Percentiles rank a stretch among this genome's conserved stretches.
phyloP scores from a whole-genome alignment of 2,113 vertebrate genomes.

The Nymphicus hollandicus region DNA sequence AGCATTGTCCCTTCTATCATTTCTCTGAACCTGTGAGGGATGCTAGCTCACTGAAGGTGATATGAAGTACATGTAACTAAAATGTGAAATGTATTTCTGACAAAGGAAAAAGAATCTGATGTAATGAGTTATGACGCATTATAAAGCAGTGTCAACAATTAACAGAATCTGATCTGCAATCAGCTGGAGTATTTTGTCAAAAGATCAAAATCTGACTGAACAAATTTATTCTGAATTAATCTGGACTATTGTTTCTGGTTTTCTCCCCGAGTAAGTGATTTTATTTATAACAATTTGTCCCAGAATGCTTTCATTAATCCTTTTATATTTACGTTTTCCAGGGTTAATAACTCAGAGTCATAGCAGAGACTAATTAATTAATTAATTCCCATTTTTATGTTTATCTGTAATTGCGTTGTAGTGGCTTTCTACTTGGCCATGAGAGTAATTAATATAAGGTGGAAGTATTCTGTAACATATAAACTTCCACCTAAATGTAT shows the following conservation, averaged over 20 bases:
- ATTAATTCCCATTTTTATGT: slow-evolving; percentile 27
- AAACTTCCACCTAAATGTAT: neutral
- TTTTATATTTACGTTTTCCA: slow-evolving; percentile 43
- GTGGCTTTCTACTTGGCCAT: neutral
- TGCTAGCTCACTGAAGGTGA: neutral
- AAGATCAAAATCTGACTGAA: neutral
- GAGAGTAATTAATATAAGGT: slow-evolving; percentile 15
- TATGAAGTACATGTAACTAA: neutral
- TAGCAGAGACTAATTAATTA: slow-evolving; percentile 12
- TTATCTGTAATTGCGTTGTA: slow-evolving; percentile 26
- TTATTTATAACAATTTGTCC: slow-evolving; percentile 16
- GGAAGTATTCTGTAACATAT: neutral
- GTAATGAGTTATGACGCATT: neutral
- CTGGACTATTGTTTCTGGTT: neutral
- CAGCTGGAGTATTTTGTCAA: neutral
- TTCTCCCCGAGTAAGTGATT: neutral
- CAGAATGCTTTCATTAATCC: slow-evolving; percentile 8
- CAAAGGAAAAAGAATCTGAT: neutral
- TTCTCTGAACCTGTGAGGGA: neutral
- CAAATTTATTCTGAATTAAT: neutral
- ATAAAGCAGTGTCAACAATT: neutral
- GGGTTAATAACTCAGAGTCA: neutral
- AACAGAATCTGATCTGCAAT: neutral
- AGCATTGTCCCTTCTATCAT: neutral
- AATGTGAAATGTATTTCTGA: neutral